Evolutionary conservation across 1,140 invertebrate species (phyloP).

Genomic region (Drosophila dunni): DNA sequence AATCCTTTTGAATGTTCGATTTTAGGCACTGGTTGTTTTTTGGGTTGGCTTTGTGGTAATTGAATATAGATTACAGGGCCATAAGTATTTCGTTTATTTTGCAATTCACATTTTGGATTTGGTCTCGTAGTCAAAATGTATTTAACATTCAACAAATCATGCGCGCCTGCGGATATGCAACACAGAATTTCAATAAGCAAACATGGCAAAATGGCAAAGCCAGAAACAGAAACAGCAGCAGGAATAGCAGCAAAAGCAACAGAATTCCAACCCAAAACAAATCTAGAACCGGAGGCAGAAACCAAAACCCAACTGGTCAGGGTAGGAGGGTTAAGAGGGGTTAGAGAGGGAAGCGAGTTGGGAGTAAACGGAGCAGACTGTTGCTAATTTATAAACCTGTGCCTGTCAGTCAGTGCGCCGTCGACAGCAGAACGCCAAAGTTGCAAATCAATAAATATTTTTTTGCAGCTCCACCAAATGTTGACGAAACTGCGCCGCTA

Average conservation of each 20-base stretch:
- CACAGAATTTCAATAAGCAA: slow-evolving; percentile 82
- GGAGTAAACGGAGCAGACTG: slow-evolving; percentile 40
- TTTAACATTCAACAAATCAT: slow-evolving; percentile 75
- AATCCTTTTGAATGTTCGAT: slow-evolving; percentile 43
- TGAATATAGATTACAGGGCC: slow-evolving; percentile 73
- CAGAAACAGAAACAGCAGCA: slow-evolving; percentile 1
- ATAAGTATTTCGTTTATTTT: slow-evolving; percentile 63
- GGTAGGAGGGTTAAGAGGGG: background rate
- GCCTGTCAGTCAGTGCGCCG: slow-evolving; percentile 53
- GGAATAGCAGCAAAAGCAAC: background rate
- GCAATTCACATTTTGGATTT: slow-evolving; percentile 21
- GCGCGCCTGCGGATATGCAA: slow-evolving; percentile 81
- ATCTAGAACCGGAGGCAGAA: background rate
- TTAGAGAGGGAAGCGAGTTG: background rate
- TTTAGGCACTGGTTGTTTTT: slow-evolving; percentile 20
- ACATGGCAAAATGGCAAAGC: slow-evolving; percentile 48
- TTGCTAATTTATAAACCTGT: slow-evolving; percentile 76
- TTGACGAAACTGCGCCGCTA: slow-evolving; percentile 72
- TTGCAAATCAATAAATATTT: slow-evolving; percentile 80
- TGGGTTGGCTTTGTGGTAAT: slow-evolving; percentile 46
- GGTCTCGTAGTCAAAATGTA: slow-evolving; percentile 43
- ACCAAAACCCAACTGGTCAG: slow-evolving; percentile 19
- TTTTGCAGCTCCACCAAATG: slow-evolving; percentile 63
- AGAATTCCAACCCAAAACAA: background rate
- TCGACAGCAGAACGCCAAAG: slow-evolving; percentile 49